These are phyloP conservation scores for Phylloscopus whistleri DNA, from an alignment of 2,113 vertebrate species.

Conservation along the genomic window DNA sequence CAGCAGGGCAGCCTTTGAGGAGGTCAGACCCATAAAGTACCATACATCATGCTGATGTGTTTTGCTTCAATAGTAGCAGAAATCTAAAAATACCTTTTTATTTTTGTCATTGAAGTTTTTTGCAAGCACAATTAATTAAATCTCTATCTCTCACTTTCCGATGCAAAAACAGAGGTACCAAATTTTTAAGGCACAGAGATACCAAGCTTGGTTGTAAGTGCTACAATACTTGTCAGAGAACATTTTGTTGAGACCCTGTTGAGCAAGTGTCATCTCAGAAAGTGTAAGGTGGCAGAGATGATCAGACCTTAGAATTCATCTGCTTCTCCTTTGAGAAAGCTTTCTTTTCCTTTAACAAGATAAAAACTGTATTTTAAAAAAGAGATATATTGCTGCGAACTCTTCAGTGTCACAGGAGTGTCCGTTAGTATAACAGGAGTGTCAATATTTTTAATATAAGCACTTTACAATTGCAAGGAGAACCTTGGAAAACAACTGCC, in stretches of 20 bases:
- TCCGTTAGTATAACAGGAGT: neutral
- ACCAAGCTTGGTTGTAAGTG: neutral
- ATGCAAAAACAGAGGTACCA: neutral
- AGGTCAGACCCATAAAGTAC: neutral
- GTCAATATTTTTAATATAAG: neutral
- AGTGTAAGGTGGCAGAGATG: neutral
- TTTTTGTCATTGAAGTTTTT: neutral
- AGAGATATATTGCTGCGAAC: neutral
- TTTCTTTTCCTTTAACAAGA: neutral
- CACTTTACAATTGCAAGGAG: neutral
- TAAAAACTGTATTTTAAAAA: neutral
- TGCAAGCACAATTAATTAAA: neutral
- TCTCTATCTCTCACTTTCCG: neutral
- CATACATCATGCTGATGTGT: neutral
- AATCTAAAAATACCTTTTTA: neutral
- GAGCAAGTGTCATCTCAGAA: neutral
- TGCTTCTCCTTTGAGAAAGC: neutral
- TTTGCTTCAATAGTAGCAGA: neutral
- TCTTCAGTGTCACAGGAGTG: neutral
- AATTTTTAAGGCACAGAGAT: neutral
- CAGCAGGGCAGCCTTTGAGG: neutral
- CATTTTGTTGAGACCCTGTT: neutral
- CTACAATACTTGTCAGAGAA: neutral
- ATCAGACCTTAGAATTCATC: neutral
- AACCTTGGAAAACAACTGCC: neutral